phyloP scores from a whole-genome alignment of 2,797 vertebrate genomes.

The Micrastur ruficollis region DNA sequence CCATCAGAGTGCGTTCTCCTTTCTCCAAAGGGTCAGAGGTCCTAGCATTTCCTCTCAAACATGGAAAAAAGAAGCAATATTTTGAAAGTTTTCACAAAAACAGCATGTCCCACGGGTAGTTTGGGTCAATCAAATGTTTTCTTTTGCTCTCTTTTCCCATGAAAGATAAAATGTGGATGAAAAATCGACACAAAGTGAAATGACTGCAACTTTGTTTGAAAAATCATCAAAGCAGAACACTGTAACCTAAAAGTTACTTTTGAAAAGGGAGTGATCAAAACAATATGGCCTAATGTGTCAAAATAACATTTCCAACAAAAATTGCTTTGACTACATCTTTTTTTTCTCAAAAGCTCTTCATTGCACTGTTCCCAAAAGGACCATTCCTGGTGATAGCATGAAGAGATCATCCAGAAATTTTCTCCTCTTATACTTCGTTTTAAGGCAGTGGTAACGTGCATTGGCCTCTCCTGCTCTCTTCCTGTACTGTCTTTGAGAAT shows the following conservation, averaged over 20 bases:
- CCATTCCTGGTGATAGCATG: not conserved
- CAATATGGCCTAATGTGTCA: not conserved
- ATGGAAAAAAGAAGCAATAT: not conserved
- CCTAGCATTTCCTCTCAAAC: not conserved
- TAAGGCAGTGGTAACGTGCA: not conserved
- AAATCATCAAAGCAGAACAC: conserved; percentile 51
- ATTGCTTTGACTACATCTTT: not conserved
- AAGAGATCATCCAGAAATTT: not conserved
- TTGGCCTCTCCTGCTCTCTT: not conserved
- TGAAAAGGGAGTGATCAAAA: conserved; percentile 47
- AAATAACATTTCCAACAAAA: conserved; percentile 35
- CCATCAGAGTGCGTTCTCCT: not conserved
- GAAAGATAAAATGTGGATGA: conserved; percentile 15
- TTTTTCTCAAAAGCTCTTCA: conserved; percentile 6
- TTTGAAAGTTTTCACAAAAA: not conserved
- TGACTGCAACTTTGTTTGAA: conserved; percentile 24
- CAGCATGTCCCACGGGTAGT: not conserved
- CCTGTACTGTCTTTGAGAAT: not conserved
- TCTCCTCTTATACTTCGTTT: not conserved
- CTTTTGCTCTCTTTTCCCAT: not conserved
- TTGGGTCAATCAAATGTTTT: conserved; percentile 41
- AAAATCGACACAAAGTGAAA: conserved; percentile 21
- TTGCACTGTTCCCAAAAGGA: not conserved
- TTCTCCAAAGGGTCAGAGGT: not conserved
- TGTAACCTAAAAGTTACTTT: conserved; percentile 41